These are phyloP conservation scores for Odobenus rosmarus DNA, from an alignment of 2,113 vertebrate species.

Conservation along the genomic window DNA sequence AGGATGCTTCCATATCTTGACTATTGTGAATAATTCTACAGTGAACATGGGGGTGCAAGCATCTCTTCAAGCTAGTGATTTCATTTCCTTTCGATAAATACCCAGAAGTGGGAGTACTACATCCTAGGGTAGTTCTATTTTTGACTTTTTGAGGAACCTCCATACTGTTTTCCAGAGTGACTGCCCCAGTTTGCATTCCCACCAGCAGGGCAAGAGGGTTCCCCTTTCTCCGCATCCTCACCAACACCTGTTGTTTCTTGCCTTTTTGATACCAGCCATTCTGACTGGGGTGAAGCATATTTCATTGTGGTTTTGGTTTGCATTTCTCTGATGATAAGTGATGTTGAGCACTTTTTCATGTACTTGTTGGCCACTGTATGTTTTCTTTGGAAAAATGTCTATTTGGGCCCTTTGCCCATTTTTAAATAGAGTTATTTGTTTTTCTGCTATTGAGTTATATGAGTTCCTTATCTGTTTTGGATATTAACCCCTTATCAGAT, in stretches of 20 bases:
- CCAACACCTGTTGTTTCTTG: background rate
- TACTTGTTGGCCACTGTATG: background rate
- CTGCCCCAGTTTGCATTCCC: background rate
- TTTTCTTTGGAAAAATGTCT: background rate
- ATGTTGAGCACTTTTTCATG: background rate
- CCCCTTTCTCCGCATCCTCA: background rate
- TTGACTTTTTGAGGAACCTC: background rate
- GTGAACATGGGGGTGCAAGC: fast-evolving
- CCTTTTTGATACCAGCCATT: background rate
- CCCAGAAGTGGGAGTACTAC: background rate
- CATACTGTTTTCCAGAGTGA: background rate
- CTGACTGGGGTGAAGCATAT: background rate
- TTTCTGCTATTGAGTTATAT: background rate
- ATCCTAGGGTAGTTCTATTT: background rate
- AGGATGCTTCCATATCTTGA: background rate
- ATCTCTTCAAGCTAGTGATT: background rate
- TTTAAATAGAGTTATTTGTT: background rate
- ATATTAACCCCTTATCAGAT: background rate
- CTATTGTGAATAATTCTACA: fast-evolving
- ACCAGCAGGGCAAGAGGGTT: fast-evolving
- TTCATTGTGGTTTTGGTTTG: background rate
- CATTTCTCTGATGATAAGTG: background rate
- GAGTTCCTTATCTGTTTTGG: background rate
- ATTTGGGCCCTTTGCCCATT: background rate
- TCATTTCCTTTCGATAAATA: background rate